Evolutionary conservation across 2,113 vertebrate genomes (phyloP), one percentile per base, ranked within the genome.

Genomic region (Laticauda laticaudata): DNA sequence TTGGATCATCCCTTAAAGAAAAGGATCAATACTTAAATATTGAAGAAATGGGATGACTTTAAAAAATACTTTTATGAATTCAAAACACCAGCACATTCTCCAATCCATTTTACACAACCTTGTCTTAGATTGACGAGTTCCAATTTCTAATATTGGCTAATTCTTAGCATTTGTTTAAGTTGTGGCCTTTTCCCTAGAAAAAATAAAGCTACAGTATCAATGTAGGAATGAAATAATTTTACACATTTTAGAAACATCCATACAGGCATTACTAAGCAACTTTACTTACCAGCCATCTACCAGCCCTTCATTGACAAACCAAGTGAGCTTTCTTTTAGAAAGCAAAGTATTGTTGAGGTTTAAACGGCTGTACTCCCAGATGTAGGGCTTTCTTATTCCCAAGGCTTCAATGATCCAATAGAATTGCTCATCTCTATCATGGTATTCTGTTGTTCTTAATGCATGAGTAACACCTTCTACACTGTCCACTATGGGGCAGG

Each of bases 261-360:
- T 2, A 39, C 34, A 20, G 24, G 5, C 48, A 45, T 24, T 45
- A 90, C 43, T 91, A 92, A 86, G 88, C 5, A 6, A 24, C 1
- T 29, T 3, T 94, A 98, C 98, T 14, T 98, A 99, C 99, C 99
- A 99, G 97, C 99, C 99, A 29, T 99, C 99, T 5, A 99, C 99
- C n/a, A 99, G 98, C 88, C 99, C 99, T 97, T 99, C 98, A 0
- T 99, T 98, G 61, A 99, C 99, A 93, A 99, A 99, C 99, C 99
- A 99, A 0, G 99, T 99, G 91, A 99, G 99, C 90, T 99, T 99
- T 95, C 99, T 98, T 97, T 99, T 99, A 56, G 99, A 99, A 0
- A 99, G 97, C 92, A 99, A 97, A 0, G 99, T 99, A 97, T 99
- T 99, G 97, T 99, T 99, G 94, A 99, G 99, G 97, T 99, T 99